Evolutionary conservation across 1,140 invertebrate genomes (phyloP), one percentile per base, ranked within the genome.

Genomic region (Bombus difficillimus): DNA sequence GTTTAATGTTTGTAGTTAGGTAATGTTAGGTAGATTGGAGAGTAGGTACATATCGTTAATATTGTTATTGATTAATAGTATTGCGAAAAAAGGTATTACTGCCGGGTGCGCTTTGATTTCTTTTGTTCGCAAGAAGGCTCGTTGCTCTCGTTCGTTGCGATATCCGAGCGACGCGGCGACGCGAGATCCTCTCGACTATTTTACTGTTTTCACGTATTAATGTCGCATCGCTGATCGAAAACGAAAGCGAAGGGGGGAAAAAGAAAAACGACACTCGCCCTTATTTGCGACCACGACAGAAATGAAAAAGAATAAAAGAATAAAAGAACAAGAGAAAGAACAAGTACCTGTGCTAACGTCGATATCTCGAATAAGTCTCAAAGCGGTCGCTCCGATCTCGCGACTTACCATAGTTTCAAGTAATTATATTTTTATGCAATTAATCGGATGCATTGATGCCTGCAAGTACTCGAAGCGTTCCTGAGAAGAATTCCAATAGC

Each of bases 41-140:
- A 91, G 89, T 92, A 93, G 91, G 83, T 90, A 94, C 94, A 94
- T 94, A 94, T 94, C 93, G 93, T 93, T 93, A 92, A 92, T 91
- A 93, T 92, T 92, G 87, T 92, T 93, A 89, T 92, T 91, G 83
- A 87, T 85, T 92, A 91, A 92, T 93, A 92, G 91, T 90, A 92
- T 89, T 92, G 92, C 89, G 86, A 80, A 77, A 90, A 92, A 88
- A 89, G 89, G 86, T 89, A 87, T 89, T 92, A 89, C 86, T 92
- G 86, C 88, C 86, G 89, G 39, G 72, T 88, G 91, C 92, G 93
- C 91, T 92, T 93, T 89, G 90, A 83, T 91, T 88, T 89, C 75
- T 91, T 90, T 91, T 91, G 91, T 82, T 34, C 76, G 53, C 59
- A 62, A 34, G 6, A 34, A n/a, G 41, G 66, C 81, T 66, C 41